phyloP scores from a whole-genome alignment of 2,113 vertebrate species.

The Eidolon helvum region DNA sequence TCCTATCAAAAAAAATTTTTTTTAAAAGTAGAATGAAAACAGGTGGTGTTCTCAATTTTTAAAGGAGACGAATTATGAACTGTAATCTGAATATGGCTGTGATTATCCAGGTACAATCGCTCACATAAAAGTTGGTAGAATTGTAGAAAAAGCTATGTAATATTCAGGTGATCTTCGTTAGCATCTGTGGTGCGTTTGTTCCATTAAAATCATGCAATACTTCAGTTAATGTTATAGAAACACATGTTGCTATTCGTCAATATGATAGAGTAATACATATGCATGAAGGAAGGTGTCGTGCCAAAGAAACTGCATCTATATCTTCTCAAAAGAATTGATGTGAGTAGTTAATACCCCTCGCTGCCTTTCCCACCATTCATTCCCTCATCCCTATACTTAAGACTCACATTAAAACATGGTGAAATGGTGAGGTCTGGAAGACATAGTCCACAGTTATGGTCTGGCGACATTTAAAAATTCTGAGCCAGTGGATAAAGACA shows the following conservation, averaged over 20 bases:
- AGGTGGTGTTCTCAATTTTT: slow-evolving; percentile 62
- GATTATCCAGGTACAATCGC: slow-evolving; percentile 52
- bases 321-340: neutral
- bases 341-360: neutral
- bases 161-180: slow-evolving; percentile 15
- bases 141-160: neutral
- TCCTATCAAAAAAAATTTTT: slow-evolving; percentile 58
- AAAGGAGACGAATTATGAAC: slow-evolving; percentile 60
- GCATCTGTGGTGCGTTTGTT: slow-evolving; percentile 3
- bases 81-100: slow-evolving; percentile 52
- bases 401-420: neutral
- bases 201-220: neutral
- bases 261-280: slow-evolving; percentile 36
- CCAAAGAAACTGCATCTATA: neutral
- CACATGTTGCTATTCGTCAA: slow-evolving; percentile 50
- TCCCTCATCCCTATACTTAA: neutral
- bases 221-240: slow-evolving; percentile 26
- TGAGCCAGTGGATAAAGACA: neutral
- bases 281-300: neutral
- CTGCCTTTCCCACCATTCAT: neutral
- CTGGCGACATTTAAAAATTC: neutral
- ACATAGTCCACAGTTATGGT: neutral
- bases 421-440: neutral
- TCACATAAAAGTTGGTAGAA: slow-evolving; percentile 26
- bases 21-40: slow-evolving; percentile 65